Base-by-base conservation (phyloP, 2,113 vertebrate genomes). In the Crocuta crocuta region DNA sequence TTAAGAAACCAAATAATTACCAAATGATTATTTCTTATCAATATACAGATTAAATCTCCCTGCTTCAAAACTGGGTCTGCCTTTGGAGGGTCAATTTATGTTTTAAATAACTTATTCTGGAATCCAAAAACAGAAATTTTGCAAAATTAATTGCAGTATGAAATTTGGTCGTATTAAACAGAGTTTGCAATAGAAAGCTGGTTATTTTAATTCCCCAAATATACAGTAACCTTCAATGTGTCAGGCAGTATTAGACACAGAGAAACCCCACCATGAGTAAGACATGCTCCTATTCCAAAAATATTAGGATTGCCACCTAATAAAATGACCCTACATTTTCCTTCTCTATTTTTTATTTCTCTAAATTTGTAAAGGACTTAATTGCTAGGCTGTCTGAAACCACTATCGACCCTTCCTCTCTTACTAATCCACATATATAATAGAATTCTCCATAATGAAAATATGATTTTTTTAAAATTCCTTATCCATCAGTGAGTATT, bases 181-280 rank as follows among this genome's bases (percentile, higher is more conserved):
- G 2, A 6, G 13, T 82, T 94, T 82, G 17, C 70, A 48, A 83
- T 28, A 79, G 33, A 92, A 93, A 95, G 8, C 28, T 66, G 31
- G 7, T 74, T 53, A 82, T 91, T 66, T 97, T 35, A 93, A 68
- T 84, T 84, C 39, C 21, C 31, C 33, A 91, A 88, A 68, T 39
- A 95, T 10, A 76, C 24, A 78, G 16, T 85, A 71, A 89, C 48
- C 16, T 45, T 86, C 73, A 78, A 48, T 83, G 53, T 66, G 13
- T 33, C 89, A 97, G 53, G 10, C 66, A 73, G 76, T 74, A 78
- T 48, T 55, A 84, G 50, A 86, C 21, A 87, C 48, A 93, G 45
- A 88, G 91, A 95, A 90, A 88, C 33, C 50, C 28, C 61, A 83
- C 33, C 45, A 80, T 89, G 76, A 84, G 8, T 92, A 92, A 92